phyloP scores from a whole-genome alignment of 2,888 invertebrate species.

The Escarpia spicata region DNA sequence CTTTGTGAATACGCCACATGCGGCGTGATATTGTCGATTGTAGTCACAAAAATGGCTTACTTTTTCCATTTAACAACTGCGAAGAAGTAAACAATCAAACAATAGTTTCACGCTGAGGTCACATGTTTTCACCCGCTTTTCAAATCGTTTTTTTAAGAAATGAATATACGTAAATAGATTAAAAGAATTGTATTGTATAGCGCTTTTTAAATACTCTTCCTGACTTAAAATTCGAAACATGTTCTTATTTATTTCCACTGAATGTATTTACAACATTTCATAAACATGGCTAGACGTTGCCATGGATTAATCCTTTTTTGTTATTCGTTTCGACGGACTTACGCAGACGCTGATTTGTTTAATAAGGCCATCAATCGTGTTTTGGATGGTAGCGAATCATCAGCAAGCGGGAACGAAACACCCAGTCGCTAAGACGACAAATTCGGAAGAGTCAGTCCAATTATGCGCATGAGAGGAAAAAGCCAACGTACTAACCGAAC shows the following conservation, averaged over 20 bases:
- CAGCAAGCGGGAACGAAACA: not conserved
- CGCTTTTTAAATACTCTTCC: no score
- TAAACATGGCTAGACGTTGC: not conserved
- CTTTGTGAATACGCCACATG: no score
- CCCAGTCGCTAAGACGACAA: not conserved
- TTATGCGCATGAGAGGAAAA: not conserved
- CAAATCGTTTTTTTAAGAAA: no score
- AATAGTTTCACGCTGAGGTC: no score
- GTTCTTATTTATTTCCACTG: not conserved
- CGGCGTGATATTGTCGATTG: no score
- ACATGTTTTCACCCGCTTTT: no score
- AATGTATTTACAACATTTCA: not conserved
- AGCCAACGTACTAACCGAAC: not conserved
- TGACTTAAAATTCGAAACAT: no score
- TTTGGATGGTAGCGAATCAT: not conserved
- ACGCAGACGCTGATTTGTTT: not conserved
- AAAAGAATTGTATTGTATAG: no score
- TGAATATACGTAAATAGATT: no score
- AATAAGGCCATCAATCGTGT: not conserved
- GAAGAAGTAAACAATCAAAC: no score
- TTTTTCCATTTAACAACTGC: no score
- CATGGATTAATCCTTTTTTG: not conserved
- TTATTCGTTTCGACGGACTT: not conserved
- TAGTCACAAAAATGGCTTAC: no score
- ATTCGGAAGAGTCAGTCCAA: not conserved